A percentile compares a stretch with the other conserved stretches of the same genome.
phyloP scores from a whole-genome alignment of 2,113 vertebrate species.

The Actinemys pallida region DNA sequence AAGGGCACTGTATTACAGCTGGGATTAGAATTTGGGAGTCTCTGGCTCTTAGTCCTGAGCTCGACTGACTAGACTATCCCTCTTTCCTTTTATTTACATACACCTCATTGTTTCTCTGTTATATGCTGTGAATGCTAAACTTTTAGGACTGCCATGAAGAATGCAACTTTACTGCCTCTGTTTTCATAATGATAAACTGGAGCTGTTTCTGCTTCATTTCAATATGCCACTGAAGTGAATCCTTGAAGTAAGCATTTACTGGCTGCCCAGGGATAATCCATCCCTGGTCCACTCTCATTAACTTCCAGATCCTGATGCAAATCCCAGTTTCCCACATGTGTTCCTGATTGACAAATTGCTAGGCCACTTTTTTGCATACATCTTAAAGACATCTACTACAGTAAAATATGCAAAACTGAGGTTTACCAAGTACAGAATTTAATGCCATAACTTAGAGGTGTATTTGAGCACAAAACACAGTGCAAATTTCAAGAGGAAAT shows the following conservation, averaged over 20 bases:
- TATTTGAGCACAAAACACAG: neutral
- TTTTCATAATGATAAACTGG: neutral
- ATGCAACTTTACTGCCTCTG: neutral
- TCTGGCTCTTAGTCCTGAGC: neutral
- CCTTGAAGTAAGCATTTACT: no score
- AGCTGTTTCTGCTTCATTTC: neutral
- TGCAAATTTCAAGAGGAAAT: neutral
- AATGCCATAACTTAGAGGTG: neutral
- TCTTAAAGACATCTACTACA: neutral
- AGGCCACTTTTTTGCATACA: neutral
- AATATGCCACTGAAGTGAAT: neutral
- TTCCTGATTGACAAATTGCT: neutral
- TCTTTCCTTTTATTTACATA: neutral
- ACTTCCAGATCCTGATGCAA: neutral
- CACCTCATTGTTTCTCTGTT: neutral
- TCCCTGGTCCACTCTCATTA: neutral
- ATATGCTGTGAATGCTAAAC: neutral
- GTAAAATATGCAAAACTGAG: neutral
- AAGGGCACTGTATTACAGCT: neutral
- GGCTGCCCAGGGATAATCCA: neutral
- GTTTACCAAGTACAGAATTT: neutral
- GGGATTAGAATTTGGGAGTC: neutral
- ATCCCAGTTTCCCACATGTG: neutral
- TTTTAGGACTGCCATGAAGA: neutral
- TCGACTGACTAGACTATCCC: neutral